These are phyloP conservation scores for Muntiacus muntjak DNA, from an alignment of 2,113 vertebrate species.

Conservation along the genomic window DNA sequence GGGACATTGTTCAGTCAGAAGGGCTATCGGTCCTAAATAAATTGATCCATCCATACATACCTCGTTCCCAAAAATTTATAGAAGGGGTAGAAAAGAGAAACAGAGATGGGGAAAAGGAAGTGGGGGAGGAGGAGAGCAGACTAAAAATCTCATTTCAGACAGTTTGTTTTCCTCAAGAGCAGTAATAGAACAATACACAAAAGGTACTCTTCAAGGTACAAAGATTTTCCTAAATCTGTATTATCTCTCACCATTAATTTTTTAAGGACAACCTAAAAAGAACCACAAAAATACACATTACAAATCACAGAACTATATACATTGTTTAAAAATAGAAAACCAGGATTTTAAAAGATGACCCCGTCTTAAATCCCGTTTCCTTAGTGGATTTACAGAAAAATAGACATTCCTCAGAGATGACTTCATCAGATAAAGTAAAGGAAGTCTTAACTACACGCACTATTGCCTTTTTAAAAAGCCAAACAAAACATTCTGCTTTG, in stretches of 20 bases:
- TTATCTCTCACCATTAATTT: neutral
- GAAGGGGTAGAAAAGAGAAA: neutral
- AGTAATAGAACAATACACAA: neutral
- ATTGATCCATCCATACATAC: neutral
- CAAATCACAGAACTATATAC: neutral
- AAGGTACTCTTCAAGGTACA: neutral
- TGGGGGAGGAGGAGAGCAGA: neutral
- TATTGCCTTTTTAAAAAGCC: slow-evolving; percentile 53
- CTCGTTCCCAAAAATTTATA: neutral
- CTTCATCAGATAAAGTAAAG: slow-evolving; percentile 64
- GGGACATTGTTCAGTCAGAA: neutral
- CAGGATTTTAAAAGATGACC: neutral
- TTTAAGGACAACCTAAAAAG: slow-evolving; percentile 8
- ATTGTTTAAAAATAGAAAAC: slow-evolving; percentile 43
- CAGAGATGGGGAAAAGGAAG: neutral
- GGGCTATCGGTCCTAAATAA: neutral
- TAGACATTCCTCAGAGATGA: slow-evolving; percentile 43
- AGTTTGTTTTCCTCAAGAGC: neutral
- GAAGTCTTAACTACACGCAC: slow-evolving; percentile 47
- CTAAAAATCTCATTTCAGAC: neutral
- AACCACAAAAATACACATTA: neutral
- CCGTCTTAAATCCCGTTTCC: slow-evolving; percentile 43
- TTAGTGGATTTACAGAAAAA: slow-evolving; percentile 44
- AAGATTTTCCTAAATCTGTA: neutral
- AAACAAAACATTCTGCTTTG: slow-evolving; percentile 66